phyloP scores from a whole-genome alignment of 2,113 vertebrate species.

The Lipotes vexillifer region DNA sequence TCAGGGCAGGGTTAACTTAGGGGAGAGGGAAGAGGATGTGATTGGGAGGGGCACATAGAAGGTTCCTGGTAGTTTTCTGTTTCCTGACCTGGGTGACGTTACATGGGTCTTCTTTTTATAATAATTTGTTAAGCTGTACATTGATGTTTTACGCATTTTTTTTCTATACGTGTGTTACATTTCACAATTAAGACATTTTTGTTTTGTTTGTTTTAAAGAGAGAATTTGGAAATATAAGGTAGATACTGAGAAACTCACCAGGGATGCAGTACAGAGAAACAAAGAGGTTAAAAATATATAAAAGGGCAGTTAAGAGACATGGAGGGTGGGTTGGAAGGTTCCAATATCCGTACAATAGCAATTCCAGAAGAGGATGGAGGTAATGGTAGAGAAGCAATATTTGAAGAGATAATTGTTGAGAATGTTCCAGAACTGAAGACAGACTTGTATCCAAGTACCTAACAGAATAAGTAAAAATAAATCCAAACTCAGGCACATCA shows the following conservation, averaged over 20 bases:
- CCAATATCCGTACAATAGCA: constrained; percentile 1
- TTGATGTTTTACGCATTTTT: not conserved
- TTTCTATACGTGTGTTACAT: not conserved
- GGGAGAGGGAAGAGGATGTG: not conserved
- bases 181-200: not conserved
- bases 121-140: not conserved
- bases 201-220: not conserved
- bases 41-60: not conserved
- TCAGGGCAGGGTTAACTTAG: not conserved
- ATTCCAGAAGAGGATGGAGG: constrained; percentile 27
- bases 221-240: not conserved
- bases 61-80: not conserved
- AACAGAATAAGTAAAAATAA: constrained; percentile 55
- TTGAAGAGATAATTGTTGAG: constrained; percentile 42
- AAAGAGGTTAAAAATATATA: constrained; percentile 17
- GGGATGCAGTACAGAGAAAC: constrained; percentile 40
- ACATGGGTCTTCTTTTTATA: not conserved
- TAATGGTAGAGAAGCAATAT: constrained; percentile 28
- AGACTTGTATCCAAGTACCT: constrained; percentile 35
- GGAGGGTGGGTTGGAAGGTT: constrained; percentile 19
- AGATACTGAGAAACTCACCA: constrained; percentile 40
- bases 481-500: constrained; percentile 38
- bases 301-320: constrained; percentile 11
- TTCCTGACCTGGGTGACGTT: not conserved
- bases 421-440: constrained; percentile 45